Percentiles rank a stretch among this genome's conserved stretches.
These are phyloP conservation scores for Drosophila triauraria DNA, from an alignment of 1,140 invertebrate genomes.

Conservation along the genomic window DNA sequence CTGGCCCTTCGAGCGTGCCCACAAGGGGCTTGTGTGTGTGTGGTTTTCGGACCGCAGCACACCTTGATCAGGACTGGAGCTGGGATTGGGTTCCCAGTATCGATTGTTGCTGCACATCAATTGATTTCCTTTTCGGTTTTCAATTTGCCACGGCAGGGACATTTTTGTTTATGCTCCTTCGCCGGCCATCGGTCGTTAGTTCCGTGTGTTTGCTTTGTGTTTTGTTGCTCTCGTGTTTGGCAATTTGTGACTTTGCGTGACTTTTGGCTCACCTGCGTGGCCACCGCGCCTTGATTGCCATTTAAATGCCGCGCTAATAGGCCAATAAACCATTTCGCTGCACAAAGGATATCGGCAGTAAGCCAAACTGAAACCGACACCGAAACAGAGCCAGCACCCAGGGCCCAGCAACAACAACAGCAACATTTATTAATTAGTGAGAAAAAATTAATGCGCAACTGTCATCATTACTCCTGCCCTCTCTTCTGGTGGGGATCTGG, in stretches of 20 bases:
- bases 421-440: conserved; percentile 83
- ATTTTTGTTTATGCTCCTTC: conserved; percentile 63
- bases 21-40: conserved; percentile 42
- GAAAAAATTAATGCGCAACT: conserved; percentile 80
- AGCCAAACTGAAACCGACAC: conserved; percentile 21
- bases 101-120: conserved; percentile 75
- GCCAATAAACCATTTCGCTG: conserved; percentile 80
- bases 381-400: conserved; percentile 7
- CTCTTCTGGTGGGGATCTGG: conserved; percentile 13
- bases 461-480: conserved; percentile 68
- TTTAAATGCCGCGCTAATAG: conserved; percentile 84
- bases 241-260: conserved; percentile 78
- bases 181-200: conserved; percentile 48
- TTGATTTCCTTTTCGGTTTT: conserved; percentile 82
- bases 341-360: conserved; percentile 51
- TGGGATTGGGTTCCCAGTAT: conserved; percentile 43
- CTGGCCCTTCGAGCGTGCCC: conserved; percentile 57
- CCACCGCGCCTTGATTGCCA: conserved; percentile 75
- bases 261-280: conserved; percentile 69
- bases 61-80: conserved; percentile 23
- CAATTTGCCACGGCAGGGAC: conserved; percentile 59
- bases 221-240: conserved; percentile 25
- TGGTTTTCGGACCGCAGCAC: conserved; percentile 52
- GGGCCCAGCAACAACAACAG: conserved; percentile 19
- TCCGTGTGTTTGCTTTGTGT: conserved; percentile 29